Evolutionary conservation across 2,113 vertebrate species (phyloP), one percentile per base, ranked within the genome.

Genomic region (Symphodus melops): DNA sequence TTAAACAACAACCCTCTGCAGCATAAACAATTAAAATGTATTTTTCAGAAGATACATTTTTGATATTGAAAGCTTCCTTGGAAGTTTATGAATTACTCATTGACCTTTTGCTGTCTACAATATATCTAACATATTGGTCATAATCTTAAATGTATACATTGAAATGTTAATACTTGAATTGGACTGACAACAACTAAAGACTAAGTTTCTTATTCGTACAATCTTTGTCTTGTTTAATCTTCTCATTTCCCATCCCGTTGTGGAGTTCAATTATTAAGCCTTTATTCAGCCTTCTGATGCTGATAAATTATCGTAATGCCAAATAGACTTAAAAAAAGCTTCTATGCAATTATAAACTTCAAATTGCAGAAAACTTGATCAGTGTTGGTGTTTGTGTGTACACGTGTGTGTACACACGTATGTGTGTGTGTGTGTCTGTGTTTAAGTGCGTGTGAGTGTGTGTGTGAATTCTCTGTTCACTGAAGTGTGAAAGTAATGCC

Each of bases 381-480:
- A n/a, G 25, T 25, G 25, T 25, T 25, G 25, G 25, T 25, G 1
- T 3, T 4, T n/a, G 4, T 54, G 25, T 25, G 25, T 25, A 25
- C 2, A 4, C 4, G 25, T 4, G 25, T 25, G 7, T 52, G 1
- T 52, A n/a, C n/a, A n/a, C n/a, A n/a, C n/a, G n/a, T n/a, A n/a
- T n/a, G n/a, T n/a, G 25, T 25, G 25, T 4, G 25, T 25, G 7
- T 52, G 1, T 52, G 1, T 52, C n/a, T 52, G 49, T 52, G 20
- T 52, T n/a, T n/a, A n/a, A n/a, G 49, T 21, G 51, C 23, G 51
- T 52, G 20, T 23, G 58, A 44, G 13, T 61, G 20, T 58, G 56
- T 68, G 77, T 72, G 36, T 57, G 17, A 62, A 39, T 37, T 64
- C 76, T 55, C 57, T 59, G 67, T 23, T 49, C 7, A 8, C 82